These are phyloP conservation scores for Clarias pachynema DNA, from an alignment of 2,797 vertebrate species.

Conservation along the genomic window DNA sequence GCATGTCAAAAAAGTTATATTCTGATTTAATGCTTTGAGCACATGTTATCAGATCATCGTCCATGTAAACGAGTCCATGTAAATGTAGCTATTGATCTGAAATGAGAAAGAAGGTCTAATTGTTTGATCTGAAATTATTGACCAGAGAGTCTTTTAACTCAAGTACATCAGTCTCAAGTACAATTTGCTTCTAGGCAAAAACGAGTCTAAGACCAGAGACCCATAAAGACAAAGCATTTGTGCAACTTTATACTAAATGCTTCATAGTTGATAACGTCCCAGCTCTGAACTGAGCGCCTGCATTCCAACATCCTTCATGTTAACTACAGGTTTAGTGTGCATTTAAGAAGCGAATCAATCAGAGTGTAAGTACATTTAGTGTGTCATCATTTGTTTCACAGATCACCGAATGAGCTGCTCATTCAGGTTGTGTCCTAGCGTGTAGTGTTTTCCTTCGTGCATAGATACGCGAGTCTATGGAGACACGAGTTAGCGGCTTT, in stretches of 20 bases:
- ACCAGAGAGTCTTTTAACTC: neutral
- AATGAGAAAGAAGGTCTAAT: neutral
- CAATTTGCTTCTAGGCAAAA: neutral
- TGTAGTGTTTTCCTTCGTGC: constrained; percentile 56
- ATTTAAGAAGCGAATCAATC: neutral
- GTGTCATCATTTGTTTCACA: neutral
- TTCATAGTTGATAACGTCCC: neutral
- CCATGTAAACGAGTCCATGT: too few species aligned
- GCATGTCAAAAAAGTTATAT: too few species aligned
- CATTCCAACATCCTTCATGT: neutral
- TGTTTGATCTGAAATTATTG: neutral
- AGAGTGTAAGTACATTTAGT: constrained; percentile 26
- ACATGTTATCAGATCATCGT: too few species aligned
- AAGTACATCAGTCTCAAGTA: neutral
- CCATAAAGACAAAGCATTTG: neutral
- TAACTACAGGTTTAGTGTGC: neutral
- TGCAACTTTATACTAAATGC: neutral
- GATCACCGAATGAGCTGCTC: constrained; percentile 40
- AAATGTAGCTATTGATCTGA: neutral
- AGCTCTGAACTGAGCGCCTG: neutral
- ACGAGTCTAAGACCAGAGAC: too few species aligned
- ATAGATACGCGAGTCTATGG: constrained; percentile 57
- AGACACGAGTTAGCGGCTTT: constrained; percentile 42
- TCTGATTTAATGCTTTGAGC: neutral
- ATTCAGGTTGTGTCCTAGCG: constrained; percentile 34